A percentile compares a stretch with the other conserved stretches of the same genome.
Conservation (phyloP, 2,888 invertebrate species). For the Drosophila ustulata region DNA sequence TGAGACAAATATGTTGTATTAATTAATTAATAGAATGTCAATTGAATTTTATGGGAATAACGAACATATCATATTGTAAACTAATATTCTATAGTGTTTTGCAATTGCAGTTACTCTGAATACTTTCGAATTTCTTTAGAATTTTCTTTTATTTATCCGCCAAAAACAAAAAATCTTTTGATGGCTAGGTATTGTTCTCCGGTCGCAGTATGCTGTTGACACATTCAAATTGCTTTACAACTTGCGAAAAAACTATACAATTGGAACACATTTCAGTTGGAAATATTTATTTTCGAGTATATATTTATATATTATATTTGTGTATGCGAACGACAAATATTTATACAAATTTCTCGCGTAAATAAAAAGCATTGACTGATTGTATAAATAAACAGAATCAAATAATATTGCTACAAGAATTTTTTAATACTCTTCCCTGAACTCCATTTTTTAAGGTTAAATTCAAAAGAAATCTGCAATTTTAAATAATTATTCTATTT, state of each 20-base stretch:
- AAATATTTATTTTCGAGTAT: constrained; percentile 6
- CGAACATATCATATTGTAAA: not conserved
- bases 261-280: not conserved
- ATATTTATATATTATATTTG: constrained; percentile 3
- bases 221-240: constrained; percentile 28
- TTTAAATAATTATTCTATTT: no score
- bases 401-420: not conserved
- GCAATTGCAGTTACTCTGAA: not conserved
- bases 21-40: no score
- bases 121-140: not conserved
- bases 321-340: constrained; percentile 17
- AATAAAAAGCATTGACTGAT: constrained; percentile 37
- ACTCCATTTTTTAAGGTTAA: no score
- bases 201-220: constrained; percentile 24
- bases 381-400: constrained; percentile 1
- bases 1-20: no score
- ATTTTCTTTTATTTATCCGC: not conserved
- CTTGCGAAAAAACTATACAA: constrained; percentile 26
- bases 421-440: not conserved
- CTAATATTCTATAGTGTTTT: not conserved
- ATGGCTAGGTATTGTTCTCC: constrained; percentile 9
- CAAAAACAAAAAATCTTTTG: constrained; percentile 1
- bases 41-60: not conserved
- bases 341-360: constrained; percentile 28
- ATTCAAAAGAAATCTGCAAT: no score